Conservation (phyloP, 1,140 invertebrate species). For the Pachypsylla venusta region DNA sequence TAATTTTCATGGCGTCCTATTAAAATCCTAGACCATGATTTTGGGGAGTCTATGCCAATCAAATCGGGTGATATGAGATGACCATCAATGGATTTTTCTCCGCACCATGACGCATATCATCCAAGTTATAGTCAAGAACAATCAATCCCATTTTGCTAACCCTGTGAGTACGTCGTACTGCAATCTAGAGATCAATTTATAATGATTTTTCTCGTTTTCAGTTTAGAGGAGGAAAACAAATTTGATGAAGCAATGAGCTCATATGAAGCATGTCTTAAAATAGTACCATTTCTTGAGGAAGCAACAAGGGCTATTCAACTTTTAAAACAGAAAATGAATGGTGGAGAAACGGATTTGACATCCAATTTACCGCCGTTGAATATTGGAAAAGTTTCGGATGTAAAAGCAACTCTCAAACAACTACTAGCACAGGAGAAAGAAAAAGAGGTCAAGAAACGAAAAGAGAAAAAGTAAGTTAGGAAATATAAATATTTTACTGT, state of each 20-base stretch:
- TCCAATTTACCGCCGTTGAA: constrained; percentile 39
- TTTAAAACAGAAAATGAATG: constrained; percentile 39
- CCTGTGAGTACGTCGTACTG: too few species aligned
- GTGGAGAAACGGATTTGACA: constrained; percentile 32
- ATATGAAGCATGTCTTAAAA: constrained; percentile 62
- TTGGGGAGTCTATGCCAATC: too few species aligned
- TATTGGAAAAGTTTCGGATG: constrained; percentile 38
- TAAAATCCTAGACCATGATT: too few species aligned
- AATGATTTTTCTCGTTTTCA: too few species aligned
- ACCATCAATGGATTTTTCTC: too few species aligned
- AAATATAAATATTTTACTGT: neutral
- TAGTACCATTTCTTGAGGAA: constrained; percentile 69
- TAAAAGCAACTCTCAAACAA: constrained; percentile 47
- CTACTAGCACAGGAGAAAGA: constrained; percentile 32
- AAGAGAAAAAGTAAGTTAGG: constrained; percentile 43
- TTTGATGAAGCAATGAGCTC: constrained; percentile 68
- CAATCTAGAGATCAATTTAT: too few species aligned
- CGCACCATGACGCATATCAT: too few species aligned
- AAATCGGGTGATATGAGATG: too few species aligned
- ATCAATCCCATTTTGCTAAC: too few species aligned
- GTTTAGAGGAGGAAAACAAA: constrained; percentile 67
- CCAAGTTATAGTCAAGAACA: too few species aligned
- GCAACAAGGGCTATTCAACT: constrained; percentile 65
- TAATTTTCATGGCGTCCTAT: too few species aligned
- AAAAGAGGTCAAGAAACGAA: constrained; percentile 42